These are phyloP conservation scores for Phortica okadai DNA, from an alignment of 2,888 invertebrate genomes.

Conservation along the genomic window DNA sequence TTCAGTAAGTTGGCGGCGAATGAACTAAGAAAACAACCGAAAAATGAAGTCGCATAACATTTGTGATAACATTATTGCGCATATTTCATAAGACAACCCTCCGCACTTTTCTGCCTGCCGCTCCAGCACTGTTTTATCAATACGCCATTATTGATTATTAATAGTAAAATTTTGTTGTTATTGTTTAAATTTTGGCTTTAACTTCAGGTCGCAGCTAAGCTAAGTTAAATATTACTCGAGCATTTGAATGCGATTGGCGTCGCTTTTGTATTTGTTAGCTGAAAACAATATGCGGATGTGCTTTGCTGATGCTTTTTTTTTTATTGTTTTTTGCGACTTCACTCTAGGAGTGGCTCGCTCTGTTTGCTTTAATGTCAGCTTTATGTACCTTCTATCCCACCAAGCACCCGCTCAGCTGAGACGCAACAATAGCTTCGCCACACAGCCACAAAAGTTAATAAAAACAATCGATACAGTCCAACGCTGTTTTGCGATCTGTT, in stretches of 20 bases:
- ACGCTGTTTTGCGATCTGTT: background rate
- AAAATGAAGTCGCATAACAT: constrained; percentile 38
- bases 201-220: background rate
- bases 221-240: background rate
- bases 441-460: background rate
- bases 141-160: constrained; percentile 65
- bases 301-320: constrained; percentile 38
- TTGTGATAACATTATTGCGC: constrained; percentile 8
- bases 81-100: background rate
- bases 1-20: constrained; percentile 45
- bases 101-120: background rate
- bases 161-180: constrained; percentile 49
- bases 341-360: constrained; percentile 61
- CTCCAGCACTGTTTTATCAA: constrained; percentile 57
- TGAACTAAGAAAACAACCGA: constrained; percentile 32
- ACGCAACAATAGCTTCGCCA: constrained; percentile 19
- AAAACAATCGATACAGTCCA: constrained; percentile 9
- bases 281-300: constrained; percentile 66
- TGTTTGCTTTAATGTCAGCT: constrained; percentile 26
- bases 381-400: background rate
- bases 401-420: constrained; percentile 6
- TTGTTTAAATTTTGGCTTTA: constrained; percentile 39
- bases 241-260: constrained; percentile 38
- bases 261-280: constrained; percentile 37
- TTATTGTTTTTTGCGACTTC: constrained; percentile 11